Conservation (phyloP, 2,888 invertebrate species). For the Pegoplata infirma region DNA sequence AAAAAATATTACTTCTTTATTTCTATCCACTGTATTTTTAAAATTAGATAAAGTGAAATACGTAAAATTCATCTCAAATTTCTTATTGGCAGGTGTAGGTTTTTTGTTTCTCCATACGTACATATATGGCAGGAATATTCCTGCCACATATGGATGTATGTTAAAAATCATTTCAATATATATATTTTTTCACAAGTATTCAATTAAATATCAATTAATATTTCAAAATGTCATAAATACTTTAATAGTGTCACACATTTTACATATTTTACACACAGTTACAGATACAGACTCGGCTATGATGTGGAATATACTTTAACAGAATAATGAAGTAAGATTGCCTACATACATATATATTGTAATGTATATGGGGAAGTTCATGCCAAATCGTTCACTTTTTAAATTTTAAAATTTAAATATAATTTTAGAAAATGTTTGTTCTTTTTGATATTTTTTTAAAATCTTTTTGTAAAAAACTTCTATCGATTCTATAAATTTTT, state of each 20-base stretch:
- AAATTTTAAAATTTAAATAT: too few relatives aligned
- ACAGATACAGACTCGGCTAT: constrained; percentile 3
- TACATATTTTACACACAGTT: constrained; percentile 32
- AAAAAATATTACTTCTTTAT: too few relatives aligned
- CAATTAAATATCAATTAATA: constrained; percentile 67
- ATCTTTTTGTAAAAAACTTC: too few relatives aligned
- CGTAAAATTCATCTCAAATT: constrained; percentile 36
- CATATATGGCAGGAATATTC: background rate
- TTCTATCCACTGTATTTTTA: too few relatives aligned
- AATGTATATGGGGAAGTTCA: too few relatives aligned
- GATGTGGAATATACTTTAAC: constrained; percentile 57
- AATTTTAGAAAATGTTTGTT: too few relatives aligned
- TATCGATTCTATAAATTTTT: too few relatives aligned
- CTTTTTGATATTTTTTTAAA: too few relatives aligned
- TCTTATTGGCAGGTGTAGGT: constrained; percentile 42
- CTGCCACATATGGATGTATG: background rate
- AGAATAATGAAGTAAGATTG: constrained; percentile 40
- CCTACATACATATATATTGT: background rate
- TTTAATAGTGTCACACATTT: constrained; percentile 62
- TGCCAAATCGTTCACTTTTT: too few relatives aligned
- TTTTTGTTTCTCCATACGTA: background rate
- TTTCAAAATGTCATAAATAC: constrained; percentile 64
- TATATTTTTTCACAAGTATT: constrained; percentile 47
- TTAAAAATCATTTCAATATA: background rate
- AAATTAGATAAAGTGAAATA: background rate